phyloP scores from a whole-genome alignment of 2,888 invertebrate genomes.

The Catocala sponsa region DNA sequence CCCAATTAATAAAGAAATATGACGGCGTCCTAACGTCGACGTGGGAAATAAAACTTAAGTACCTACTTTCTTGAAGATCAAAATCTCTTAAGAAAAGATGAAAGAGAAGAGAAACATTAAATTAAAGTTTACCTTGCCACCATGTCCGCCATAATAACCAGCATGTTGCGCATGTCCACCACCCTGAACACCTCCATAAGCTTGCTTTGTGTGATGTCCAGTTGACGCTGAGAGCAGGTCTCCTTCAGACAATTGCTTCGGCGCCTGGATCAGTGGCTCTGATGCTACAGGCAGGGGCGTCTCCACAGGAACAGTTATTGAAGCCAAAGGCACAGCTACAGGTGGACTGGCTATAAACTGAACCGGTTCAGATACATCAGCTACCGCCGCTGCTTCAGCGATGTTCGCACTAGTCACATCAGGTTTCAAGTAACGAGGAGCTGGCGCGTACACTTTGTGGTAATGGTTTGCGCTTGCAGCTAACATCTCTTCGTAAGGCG shows the following conservation, averaged over 20 bases:
- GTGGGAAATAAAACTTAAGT: no score
- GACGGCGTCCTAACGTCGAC: no score
- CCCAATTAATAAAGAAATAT: no score
- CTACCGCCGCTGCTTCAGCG: conserved; percentile 37
- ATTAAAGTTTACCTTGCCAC: conserved; percentile 78
- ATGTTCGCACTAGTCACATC: conserved; percentile 59
- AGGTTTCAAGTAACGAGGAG: conserved; percentile 60
- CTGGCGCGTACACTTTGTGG: conserved; percentile 69
- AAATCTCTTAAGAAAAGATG: no score
- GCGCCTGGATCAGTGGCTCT: conserved; percentile 52
- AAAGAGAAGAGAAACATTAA: no score
- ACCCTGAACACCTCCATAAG: conserved; percentile 75
- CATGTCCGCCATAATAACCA: conserved; percentile 85
- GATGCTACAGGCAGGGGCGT: conserved; percentile 53
- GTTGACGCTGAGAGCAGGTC: conserved; percentile 63
- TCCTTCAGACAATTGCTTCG: conserved; percentile 56
- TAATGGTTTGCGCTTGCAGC: conserved; percentile 83
- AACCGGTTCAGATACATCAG: conserved; percentile 44
- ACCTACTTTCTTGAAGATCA: no score
- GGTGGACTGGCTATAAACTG: conserved; percentile 51
- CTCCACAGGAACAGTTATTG: conserved; percentile 44
- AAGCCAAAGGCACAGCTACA: conserved; percentile 49
- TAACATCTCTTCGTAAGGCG: conserved; percentile 80
- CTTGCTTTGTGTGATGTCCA: conserved; percentile 68
- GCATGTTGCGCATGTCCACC: conserved; percentile 87